Conservation (phyloP, 2,797 vertebrate species). For the Pangasius mekongensis region DNA sequence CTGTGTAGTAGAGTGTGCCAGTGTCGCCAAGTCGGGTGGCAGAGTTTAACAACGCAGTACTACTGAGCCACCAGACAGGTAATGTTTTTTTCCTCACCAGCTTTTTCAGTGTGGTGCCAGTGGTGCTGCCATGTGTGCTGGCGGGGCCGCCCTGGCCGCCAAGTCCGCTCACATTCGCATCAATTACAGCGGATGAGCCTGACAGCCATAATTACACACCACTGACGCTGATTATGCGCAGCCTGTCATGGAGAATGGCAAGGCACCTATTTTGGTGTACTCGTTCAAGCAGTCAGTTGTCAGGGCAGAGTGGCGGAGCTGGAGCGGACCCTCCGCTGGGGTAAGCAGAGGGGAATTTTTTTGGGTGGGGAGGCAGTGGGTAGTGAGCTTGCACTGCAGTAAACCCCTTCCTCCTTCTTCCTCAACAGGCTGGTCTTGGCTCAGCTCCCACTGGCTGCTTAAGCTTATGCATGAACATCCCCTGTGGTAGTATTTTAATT, state of each 20-base stretch:
- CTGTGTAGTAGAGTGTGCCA: constrained; percentile 16
- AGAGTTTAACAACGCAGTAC: constrained; percentile 47
- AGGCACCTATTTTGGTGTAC: constrained; percentile 70
- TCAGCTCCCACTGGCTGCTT: constrained; percentile 38
- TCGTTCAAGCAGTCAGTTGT: constrained; percentile 72
- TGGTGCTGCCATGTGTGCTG: constrained; percentile 49
- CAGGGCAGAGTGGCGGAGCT: constrained; percentile 72
- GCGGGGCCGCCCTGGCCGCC: constrained; percentile 46
- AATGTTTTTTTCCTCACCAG: constrained; percentile 60
- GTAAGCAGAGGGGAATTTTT: constrained; percentile 51
- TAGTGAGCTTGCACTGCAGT: constrained; percentile 21
- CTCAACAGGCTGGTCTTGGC: constrained; percentile 17
- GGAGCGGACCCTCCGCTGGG: constrained; percentile 48
- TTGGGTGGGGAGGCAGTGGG: constrained; percentile 26
- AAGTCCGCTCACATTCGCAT: constrained; percentile 75
- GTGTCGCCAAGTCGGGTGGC: constrained; percentile 14
- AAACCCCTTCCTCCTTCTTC: constrained; percentile 32
- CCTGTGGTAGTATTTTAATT: constrained; percentile 51
- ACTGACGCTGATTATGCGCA: constrained; percentile 76
- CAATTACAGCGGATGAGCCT: constrained; percentile 83
- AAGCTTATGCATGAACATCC: constrained; percentile 43
- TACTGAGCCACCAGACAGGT: constrained; percentile 67
- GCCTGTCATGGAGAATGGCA: constrained; percentile 78
- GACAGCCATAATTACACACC: constrained; percentile 90
- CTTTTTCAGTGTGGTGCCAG: constrained; percentile 38